These are phyloP conservation scores for Drosophila suboccidentalis DNA, from an alignment of 2,888 invertebrate genomes.

Conservation along the genomic window DNA sequence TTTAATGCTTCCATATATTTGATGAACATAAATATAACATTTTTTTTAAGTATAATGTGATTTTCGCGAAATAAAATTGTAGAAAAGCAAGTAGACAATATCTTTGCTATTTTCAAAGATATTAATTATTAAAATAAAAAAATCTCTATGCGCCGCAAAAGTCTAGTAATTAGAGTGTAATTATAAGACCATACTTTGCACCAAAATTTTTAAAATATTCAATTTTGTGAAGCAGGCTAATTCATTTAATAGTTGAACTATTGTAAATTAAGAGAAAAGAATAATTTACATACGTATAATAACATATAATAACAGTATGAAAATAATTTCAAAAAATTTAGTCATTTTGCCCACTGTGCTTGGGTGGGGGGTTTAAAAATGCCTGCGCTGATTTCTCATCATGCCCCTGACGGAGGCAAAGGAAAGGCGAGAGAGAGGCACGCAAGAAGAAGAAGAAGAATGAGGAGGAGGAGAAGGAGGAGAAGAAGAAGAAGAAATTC, in stretches of 20 bases:
- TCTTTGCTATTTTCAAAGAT: no score
- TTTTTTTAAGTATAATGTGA: no score
- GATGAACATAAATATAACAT: no score
- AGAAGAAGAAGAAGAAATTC: background rate
- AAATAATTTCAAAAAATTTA: background rate
- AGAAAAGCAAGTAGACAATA: no score
- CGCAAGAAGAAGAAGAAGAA: background rate
- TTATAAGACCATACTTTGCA: no score
- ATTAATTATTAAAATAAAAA: background rate
- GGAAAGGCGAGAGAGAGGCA: background rate
- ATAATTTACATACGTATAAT: background rate
- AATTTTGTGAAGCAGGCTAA: no score
- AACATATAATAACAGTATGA: background rate
- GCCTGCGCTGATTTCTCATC: constrained; percentile 59
- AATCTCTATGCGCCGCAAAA: background rate
- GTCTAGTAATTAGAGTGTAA: background rate
- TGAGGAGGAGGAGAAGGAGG: no score
- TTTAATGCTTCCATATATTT: no score
- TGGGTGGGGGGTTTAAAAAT: constrained; percentile 31
- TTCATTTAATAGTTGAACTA: background rate
- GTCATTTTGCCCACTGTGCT: background rate
- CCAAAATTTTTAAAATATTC: no score
- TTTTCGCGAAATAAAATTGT: no score
- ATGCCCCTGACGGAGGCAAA: constrained; percentile 27
- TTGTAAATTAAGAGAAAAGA: background rate